A percentile compares a stretch with the other conserved stretches of the same genome.
These are phyloP conservation scores for Sisor rabdophorus DNA, from an alignment of 2,113 vertebrate species.

Conservation along the genomic window DNA sequence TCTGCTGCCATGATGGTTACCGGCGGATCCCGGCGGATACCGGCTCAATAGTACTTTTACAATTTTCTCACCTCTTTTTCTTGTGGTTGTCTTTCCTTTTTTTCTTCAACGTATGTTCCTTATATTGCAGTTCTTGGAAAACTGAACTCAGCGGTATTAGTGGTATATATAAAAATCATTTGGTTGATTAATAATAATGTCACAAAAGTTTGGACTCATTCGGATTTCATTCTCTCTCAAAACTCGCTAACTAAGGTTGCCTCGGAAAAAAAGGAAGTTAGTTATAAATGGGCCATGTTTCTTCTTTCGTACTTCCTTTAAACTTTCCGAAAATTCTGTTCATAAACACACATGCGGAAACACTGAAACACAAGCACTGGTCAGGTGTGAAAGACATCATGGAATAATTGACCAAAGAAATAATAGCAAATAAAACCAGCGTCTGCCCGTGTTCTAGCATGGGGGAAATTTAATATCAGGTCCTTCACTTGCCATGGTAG, in stretches of 20 bases:
- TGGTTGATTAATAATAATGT: slow-evolving; percentile 15
- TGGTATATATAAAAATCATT: slow-evolving; percentile 43
- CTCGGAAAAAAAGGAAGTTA: slow-evolving; percentile 14
- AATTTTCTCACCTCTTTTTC: slow-evolving; percentile 17
- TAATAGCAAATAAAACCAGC: too few species aligned
- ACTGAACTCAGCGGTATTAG: slow-evolving; percentile 50
- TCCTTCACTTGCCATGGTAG: too few species aligned
- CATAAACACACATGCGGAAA: not conserved
- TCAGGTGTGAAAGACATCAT: not conserved
- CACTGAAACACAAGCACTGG: not conserved
- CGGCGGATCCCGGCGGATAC: too few species aligned
- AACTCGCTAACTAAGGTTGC: not conserved
- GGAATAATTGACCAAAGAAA: not conserved
- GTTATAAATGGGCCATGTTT: not conserved
- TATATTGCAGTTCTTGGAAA: slow-evolving; percentile 42
- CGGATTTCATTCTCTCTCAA: slow-evolving; percentile 27
- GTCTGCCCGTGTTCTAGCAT: too few species aligned
- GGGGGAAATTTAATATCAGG: too few species aligned
- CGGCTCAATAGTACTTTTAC: slow-evolving; percentile 47
- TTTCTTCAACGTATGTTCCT: slow-evolving; percentile 48
- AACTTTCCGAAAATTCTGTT: not conserved
- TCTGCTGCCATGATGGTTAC: slow-evolving; percentile 59
- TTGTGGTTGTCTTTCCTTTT: not conserved
- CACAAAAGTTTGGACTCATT: slow-evolving; percentile 2
- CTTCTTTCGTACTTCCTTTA: slow-evolving; percentile 6